These are phyloP conservation scores for Pantala flavescens DNA, from an alignment of 1,140 invertebrate genomes.

Conservation along the genomic window DNA sequence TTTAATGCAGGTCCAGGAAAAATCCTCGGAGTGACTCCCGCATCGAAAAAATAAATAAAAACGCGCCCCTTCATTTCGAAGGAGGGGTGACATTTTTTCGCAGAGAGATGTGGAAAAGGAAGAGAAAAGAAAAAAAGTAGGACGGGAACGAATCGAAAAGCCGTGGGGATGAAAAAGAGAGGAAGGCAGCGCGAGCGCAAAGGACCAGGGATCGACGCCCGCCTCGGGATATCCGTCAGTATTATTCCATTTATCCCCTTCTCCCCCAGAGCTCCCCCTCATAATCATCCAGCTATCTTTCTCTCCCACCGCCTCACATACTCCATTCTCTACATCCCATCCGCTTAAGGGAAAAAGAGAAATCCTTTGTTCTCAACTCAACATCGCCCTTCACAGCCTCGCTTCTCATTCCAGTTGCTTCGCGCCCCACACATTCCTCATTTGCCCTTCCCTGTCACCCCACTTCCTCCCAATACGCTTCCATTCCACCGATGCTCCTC, in stretches of 20 bases:
- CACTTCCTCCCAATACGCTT: background rate
- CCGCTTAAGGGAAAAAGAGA: constrained; percentile 1
- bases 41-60: background rate
- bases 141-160: too few species aligned
- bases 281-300: background rate
- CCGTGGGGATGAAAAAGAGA: background rate
- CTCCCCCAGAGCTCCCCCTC: background rate
- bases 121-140: too few species aligned
- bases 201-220: background rate
- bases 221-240: background rate
- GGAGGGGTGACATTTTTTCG: too few species aligned
- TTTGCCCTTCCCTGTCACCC: background rate
- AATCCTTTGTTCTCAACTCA: background rate
- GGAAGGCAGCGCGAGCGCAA: background rate
- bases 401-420: background rate
- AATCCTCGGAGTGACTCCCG: too few species aligned
- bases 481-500: background rate
- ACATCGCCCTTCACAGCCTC: background rate
- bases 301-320: background rate
- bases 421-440: background rate
- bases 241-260: background rate
- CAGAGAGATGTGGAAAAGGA: too few species aligned
- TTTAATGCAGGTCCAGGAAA: too few species aligned
- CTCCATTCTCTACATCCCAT: background rate
- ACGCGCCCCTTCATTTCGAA: background rate